These are phyloP conservation scores for Thera britannica DNA, from an alignment of 2,888 invertebrate species.

Conservation along the genomic window DNA sequence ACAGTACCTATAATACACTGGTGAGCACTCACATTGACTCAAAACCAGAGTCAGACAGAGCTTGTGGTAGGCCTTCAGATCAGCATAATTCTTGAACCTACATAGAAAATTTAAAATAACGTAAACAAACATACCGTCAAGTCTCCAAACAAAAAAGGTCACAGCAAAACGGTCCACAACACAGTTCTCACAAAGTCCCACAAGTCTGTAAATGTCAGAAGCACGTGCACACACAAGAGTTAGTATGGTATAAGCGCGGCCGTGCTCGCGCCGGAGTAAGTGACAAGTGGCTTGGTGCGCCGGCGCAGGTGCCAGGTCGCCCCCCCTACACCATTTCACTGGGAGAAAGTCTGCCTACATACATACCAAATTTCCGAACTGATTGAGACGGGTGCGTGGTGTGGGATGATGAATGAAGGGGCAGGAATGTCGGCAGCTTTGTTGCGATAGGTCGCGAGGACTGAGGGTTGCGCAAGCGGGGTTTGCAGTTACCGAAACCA, in stretches of 20 bases:
- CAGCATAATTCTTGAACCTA: not conserved
- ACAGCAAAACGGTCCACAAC: slow-evolving; percentile 62
- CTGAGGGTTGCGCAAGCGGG: slow-evolving; percentile 21
- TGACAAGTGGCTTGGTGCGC: slow-evolving; percentile 76
- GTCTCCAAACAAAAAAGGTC: slow-evolving; percentile 55
- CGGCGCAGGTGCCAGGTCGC: slow-evolving; percentile 81
- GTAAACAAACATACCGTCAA: slow-evolving; percentile 58
- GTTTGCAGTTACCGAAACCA: not conserved
- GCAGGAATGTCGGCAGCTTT: slow-evolving; percentile 45
- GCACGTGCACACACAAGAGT: slow-evolving; percentile 64
- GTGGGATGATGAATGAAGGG: slow-evolving; percentile 66
- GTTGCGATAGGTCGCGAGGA: slow-evolving; percentile 38
- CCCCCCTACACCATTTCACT: slow-evolving; percentile 77
- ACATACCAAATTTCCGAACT: slow-evolving; percentile 83
- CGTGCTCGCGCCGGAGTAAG: slow-evolving; percentile 72
- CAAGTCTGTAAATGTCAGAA: slow-evolving; percentile 46
- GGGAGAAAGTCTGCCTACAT: slow-evolving; percentile 84
- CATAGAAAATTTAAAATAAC: slow-evolving; percentile 15
- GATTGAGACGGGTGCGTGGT: slow-evolving; percentile 71
- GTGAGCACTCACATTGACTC: too few species aligned
- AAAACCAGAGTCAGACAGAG: not conserved
- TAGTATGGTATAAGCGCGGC: slow-evolving; percentile 58
- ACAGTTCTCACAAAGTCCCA: slow-evolving; percentile 73
- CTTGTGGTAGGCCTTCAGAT: not conserved
- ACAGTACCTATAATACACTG: too few species aligned